Evolutionary conservation across 1,140 invertebrate genomes (phyloP).

Genomic region (Parasteatoda tepidariorum): DNA sequence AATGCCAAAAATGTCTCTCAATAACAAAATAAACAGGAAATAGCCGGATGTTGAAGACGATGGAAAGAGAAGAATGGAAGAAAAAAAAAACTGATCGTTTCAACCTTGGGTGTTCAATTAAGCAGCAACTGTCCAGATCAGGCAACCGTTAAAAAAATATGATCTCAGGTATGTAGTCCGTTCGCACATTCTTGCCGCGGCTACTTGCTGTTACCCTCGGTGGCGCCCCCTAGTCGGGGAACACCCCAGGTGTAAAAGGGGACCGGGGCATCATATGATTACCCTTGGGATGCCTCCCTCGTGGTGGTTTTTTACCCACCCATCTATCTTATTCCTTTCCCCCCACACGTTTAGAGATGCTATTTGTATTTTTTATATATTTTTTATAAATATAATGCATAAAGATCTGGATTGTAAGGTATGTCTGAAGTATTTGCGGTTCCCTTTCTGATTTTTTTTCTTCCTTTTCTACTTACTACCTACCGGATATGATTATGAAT

Average conservation of each 20-base stretch:
- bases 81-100: slow-evolving; percentile 6
- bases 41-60: slow-evolving; percentile 26
- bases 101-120: slow-evolving; percentile 50
- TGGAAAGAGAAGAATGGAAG: not conserved
- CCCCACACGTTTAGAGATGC: not conserved
- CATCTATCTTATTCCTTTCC: not conserved
- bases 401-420: too few relatives aligned
- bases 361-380: not conserved
- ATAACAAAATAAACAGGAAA: not conserved
- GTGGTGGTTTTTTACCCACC: not conserved
- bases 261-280: not conserved
- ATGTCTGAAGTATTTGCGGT: not conserved
- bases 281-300: not conserved
- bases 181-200: slow-evolving; percentile 11
- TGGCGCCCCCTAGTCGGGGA: slow-evolving; percentile 22
- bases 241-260: slow-evolving; percentile 31
- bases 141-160: slow-evolving; percentile 24
- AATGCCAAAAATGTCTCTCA: slow-evolving; percentile 28
- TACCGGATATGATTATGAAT: not conserved
- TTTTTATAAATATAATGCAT: not conserved
- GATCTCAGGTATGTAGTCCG: slow-evolving; percentile 1
- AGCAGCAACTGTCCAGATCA: not conserved
- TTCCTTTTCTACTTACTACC: not conserved
- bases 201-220: slow-evolving; percentile 6
- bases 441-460: not conserved